Base-by-base conservation (phyloP, 2,888 invertebrate species). In the Drosophila infuscata region DNA sequence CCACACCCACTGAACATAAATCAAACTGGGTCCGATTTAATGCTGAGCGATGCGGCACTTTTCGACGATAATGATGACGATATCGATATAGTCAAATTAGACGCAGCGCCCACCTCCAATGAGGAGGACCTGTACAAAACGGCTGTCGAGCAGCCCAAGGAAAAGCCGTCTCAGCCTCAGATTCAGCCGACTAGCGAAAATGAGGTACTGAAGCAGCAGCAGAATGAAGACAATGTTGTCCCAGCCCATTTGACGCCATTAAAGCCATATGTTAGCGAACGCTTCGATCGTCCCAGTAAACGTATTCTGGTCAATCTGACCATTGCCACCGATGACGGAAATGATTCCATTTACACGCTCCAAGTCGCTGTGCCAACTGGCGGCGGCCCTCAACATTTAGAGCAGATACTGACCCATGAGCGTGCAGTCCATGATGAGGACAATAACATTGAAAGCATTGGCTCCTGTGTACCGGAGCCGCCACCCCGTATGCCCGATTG, bases 271-370 rank as follows among this genome's bases (percentile, higher is more conserved):
- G 83, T 91, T 15, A 91, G 91, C 51, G 91, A 91, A 35, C 61
- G 79, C 8, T 76, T 86, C 41, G 87, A 91, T 70, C 76, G 76
- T n/a, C 81, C 84, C 38, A 83, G 88, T 83, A 93, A 95, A 93
- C 95, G 96, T 86, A 95, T 97, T 84, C 94, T 97, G 80, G 96
- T 97, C 73, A 97, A 97, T 93, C 94, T 97, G 80, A 97, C 97
- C 11, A 97, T 97, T 89, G 95, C 96, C 71, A 95, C 96, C 51
- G 96, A 96, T 88, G 94, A 94, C 70, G 94, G 94, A 76, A 92
- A 93, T 52, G 93, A 94, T 63, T 94, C 94, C 38, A 94, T 97
- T 76, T 97, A 97, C 93, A 95, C 97, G 43, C 94, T 97, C 82
- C 97, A 97, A 88, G 95, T 97, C 70, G 96, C 96, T 74, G 95